Base-by-base conservation (phyloP, 2,797 vertebrate species). In the Melanotaenia boesemani region DNA sequence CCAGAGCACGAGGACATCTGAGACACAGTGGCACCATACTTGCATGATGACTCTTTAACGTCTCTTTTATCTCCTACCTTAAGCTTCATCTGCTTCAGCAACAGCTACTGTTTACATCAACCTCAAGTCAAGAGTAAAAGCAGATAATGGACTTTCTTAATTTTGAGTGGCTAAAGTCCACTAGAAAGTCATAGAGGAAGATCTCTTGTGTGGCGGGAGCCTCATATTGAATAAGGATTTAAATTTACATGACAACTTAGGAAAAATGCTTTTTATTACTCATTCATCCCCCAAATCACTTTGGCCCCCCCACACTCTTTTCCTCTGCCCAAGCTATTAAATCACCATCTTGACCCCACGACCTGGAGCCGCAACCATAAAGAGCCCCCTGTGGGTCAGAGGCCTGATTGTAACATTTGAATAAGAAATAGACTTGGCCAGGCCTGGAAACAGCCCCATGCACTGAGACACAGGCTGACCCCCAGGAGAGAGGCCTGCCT, bases 341-440 rank as follows among this genome's bases (percentile, higher is more conserved):
- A 95, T 94, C 93, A 93, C 91, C 93, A 95, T 95, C 93, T 94
- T 95, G 94, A 95, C 95, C 95, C 90, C 77, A 74, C 91, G 93
- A 94, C 94, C 94, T 84, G 81, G 89, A 91, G 90, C 91, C 88
- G 73, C 83, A 80, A 89, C 90, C 92, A 94, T 95, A 95, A 96
- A 95, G 92, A 92, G 91, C 92, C 94, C 94, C 93, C 93, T 72
- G 91, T 58, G 87, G 94, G 93, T 94, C 92, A 89, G 87, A 91
- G 92, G 94, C 91, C 92, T 94, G 94, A 95, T 95, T 95, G 94
- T 93, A 89, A 93, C 93, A 95, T 95, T 95, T 96, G 93, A 96
- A 96, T 96, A 95, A 95, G 95, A 96, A 96, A 94, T 93, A 89
- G 91, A 81, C 93, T 91, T 87, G 86, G 88, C 85, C 57, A 89